Conservation (phyloP, 2,797 vertebrate genomes). For the Phoxinus dragarum region DNA sequence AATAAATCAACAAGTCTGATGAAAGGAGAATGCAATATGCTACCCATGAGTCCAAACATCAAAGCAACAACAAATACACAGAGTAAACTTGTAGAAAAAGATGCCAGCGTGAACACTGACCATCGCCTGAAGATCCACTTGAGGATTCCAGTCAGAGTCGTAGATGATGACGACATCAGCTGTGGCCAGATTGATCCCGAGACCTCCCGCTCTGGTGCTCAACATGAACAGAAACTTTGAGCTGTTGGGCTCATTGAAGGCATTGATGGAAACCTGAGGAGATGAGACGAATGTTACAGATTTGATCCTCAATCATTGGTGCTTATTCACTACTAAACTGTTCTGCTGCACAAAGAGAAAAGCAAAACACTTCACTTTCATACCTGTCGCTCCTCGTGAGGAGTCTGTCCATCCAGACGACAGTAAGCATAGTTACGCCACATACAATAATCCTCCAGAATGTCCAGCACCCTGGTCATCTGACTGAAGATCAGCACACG, state of each 20-base stretch:
- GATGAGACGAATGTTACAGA: background rate
- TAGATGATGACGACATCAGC: conserved; percentile 98
- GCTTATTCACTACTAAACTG: background rate
- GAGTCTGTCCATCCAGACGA: conserved; percentile 95
- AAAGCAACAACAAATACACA: background rate
- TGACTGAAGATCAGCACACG: conserved; percentile 98
- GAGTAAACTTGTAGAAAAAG: background rate
- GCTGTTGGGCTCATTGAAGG: conserved; percentile 92
- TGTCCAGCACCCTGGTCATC: conserved; percentile 97
- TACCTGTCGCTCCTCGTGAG: conserved; percentile 98
- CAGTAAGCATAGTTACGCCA: conserved; percentile 97
- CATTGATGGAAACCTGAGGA: conserved; percentile 92
- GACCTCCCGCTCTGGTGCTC: conserved; percentile 95
- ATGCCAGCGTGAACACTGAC: conserved; percentile 70
- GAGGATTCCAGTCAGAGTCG: conserved; percentile 99
- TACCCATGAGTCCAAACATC: background rate
- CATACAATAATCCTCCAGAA: conserved; percentile 99
- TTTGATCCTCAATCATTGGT: background rate
- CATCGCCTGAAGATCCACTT: conserved; percentile 99
- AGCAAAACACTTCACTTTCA: background rate
- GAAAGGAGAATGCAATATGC: background rate
- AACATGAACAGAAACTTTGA: conserved; percentile 97
- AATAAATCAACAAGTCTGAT: background rate
- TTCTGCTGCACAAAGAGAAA: background rate
- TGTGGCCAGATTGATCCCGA: conserved; percentile 98